These are phyloP conservation scores for Apoda limacodes DNA, from an alignment of 2,888 invertebrate species.

Conservation along the genomic window DNA sequence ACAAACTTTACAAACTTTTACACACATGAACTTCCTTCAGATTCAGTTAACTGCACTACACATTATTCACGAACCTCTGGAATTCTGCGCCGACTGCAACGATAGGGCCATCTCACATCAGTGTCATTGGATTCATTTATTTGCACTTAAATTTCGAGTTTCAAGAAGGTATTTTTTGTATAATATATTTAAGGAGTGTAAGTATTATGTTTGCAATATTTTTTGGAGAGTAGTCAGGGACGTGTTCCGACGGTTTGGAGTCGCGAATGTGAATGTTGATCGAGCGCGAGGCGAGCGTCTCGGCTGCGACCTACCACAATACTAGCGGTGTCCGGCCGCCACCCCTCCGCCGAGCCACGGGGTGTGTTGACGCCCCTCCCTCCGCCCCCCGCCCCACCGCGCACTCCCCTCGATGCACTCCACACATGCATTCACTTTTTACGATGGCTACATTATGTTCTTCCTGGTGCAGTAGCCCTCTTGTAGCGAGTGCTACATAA, in stretches of 20 bases:
- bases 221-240: constrained; percentile 22
- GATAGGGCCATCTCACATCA: constrained; percentile 72
- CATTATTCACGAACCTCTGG: constrained; percentile 55
- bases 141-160: constrained; percentile 31
- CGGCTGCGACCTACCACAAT: constrained; percentile 74
- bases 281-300: constrained; percentile 35
- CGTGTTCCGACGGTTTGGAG: constrained; percentile 49
- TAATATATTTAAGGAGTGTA: too few relatives aligned
- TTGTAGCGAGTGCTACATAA: constrained; percentile 57
- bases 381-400: constrained; percentile 22
- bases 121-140: constrained; percentile 54
- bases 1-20: constrained; percentile 60
- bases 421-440: constrained; percentile 66
- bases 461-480: constrained; percentile 53
- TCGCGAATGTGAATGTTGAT: constrained; percentile 48
- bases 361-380: constrained; percentile 19
- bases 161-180: constrained; percentile 19
- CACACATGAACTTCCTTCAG: constrained; percentile 42
- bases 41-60: constrained; percentile 29
- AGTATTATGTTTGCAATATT: too few relatives aligned
- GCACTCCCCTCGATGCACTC: constrained; percentile 41
- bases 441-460: constrained; percentile 63
- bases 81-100: constrained; percentile 68
- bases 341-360: constrained; percentile 42
- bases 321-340: constrained; percentile 54